Evolutionary conservation across 2,113 vertebrate species (phyloP).

Genomic region (Amphiprion percula): DNA sequence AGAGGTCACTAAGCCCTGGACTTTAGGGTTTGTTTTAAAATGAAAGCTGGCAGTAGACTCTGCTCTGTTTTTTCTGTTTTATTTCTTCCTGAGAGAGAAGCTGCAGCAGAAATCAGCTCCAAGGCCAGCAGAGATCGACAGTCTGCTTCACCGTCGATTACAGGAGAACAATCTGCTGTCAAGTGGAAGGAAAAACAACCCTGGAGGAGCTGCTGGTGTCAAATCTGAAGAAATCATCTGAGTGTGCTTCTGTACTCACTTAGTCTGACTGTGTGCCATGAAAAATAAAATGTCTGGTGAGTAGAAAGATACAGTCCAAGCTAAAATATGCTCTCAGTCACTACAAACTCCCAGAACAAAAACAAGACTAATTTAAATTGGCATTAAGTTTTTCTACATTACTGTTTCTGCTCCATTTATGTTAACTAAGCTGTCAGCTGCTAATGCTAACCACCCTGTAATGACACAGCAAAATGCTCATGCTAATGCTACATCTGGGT

Average conservation of each 20-base stretch:
- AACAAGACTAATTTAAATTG: too few relatives aligned
- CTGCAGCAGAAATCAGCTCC: constrained; percentile 15
- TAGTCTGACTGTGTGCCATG: neutral
- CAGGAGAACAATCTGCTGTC: constrained; percentile 8
- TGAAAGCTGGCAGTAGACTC: constrained; percentile 23
- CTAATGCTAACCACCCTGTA: too few relatives aligned
- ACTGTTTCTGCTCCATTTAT: too few relatives aligned
- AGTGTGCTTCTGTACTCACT: neutral
- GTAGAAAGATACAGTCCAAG: too few relatives aligned
- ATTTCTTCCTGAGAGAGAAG: neutral
- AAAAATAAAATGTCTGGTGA: too few relatives aligned
- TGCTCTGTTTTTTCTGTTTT: neutral
- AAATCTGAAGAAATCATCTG: constrained; percentile 15
- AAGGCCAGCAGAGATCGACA: constrained; percentile 33
- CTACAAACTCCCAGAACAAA: too few relatives aligned
- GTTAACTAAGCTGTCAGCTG: too few relatives aligned
- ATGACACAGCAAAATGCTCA: too few relatives aligned
- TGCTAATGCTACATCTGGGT: too few relatives aligned
- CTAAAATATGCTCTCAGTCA: too few relatives aligned
- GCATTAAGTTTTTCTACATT: too few relatives aligned
- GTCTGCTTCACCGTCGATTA: constrained; percentile 19
- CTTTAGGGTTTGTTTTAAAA: constrained; percentile 33
- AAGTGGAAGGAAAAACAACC: constrained; percentile 15
- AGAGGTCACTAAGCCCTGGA: constrained; percentile 27
- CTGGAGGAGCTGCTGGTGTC: neutral